Evolutionary conservation across 2,888 invertebrate species (phyloP).

Genomic region (Amiota mariae): DNA sequence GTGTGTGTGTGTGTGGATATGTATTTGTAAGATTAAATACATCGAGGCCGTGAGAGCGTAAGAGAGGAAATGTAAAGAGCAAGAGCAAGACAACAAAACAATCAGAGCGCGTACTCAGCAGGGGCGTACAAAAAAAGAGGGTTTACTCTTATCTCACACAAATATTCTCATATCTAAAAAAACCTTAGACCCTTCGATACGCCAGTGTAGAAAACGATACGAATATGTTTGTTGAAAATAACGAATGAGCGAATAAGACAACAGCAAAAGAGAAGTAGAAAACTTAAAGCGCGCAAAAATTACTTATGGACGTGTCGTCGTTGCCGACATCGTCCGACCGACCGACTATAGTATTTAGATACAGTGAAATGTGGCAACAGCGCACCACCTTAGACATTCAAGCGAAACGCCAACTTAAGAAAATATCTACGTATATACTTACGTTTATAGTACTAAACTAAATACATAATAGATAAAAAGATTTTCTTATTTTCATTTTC

Average conservation of each 20-base stretch:
- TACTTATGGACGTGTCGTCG: constrained; percentile 11
- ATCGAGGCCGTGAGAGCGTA: constrained; percentile 41
- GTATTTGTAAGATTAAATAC: constrained; percentile 37
- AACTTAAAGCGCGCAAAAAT: constrained; percentile 16
- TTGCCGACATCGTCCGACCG: constrained; percentile 5
- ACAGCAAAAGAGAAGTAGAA: constrained; percentile 19
- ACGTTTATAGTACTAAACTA: no score
- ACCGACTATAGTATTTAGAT: no score
- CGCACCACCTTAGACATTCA: constrained; percentile 37
- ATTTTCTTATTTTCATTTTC: no score
- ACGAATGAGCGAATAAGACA: constrained; percentile 2
- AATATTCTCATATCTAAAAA: no score
- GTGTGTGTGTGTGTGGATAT: background rate
- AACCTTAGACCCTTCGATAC: no score
- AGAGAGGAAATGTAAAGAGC: no score
- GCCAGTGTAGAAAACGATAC: background rate
- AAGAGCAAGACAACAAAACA: no score
- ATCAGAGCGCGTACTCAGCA: no score
- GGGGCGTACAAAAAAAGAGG: no score
- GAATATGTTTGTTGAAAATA: background rate
- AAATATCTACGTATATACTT: background rate
- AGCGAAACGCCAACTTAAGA: constrained; percentile 12
- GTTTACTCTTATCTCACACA: no score
- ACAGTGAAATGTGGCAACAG: constrained; percentile 54
- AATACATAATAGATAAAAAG: no score